Percentiles rank a stretch among this genome's conserved stretches.
phyloP scores from a whole-genome alignment of 1,140 invertebrate genomes.

The Bombus confusus region DNA sequence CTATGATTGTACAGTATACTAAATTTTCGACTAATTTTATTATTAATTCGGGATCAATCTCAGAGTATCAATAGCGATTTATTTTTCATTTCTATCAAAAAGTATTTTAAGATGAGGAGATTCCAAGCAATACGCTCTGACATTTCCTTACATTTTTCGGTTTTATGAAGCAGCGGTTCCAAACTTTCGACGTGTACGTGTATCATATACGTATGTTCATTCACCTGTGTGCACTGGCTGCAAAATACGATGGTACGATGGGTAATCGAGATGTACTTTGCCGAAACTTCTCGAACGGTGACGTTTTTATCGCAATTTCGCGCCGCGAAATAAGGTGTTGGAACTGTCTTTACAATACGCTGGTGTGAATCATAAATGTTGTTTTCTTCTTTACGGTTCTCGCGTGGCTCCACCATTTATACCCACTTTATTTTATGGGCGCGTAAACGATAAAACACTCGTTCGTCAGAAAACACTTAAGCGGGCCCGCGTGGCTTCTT shows the following conservation, averaged over 20 bases:
- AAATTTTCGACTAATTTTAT: not conserved
- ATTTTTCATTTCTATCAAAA: not conserved
- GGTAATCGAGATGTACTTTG: slow-evolving; percentile 28
- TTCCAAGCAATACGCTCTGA: no score
- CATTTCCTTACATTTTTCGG: not conserved
- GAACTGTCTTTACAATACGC: slow-evolving; percentile 19
- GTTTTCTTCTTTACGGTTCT: slow-evolving; percentile 23
- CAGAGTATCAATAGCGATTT: not conserved
- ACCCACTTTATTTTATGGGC: slow-evolving; percentile 50
- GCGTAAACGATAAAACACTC: slow-evolving; percentile 49
- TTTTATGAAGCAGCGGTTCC: not conserved
- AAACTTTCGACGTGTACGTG: not conserved
- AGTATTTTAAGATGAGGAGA: no score
- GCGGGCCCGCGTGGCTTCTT: not conserved
- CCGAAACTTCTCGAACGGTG: slow-evolving; percentile 20
- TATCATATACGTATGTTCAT: not conserved
- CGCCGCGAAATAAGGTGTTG: slow-evolving; percentile 8
- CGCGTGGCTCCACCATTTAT: slow-evolving; percentile 32
- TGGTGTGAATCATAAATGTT: slow-evolving; percentile 48
- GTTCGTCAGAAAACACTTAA: slow-evolving; percentile 46
- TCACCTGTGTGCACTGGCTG: not conserved
- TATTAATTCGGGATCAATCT: not conserved
- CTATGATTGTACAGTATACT: not conserved
- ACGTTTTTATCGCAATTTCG: slow-evolving; percentile 28
- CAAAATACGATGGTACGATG: not conserved